Evolutionary conservation across 2,113 vertebrate species (phyloP).

Genomic region (Brienomyrus longianalis): DNA sequence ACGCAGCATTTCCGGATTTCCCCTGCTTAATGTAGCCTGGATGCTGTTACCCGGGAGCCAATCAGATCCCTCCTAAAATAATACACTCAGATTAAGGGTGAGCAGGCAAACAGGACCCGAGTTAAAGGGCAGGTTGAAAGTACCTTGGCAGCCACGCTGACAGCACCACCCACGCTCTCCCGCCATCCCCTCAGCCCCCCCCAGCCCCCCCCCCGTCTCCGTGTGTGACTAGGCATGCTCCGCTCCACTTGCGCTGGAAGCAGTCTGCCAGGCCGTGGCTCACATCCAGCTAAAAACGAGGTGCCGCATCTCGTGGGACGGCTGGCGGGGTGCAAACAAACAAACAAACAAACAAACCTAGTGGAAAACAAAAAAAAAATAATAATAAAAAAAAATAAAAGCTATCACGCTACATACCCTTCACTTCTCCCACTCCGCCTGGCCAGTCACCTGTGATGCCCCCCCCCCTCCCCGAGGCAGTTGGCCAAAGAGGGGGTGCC

Average conservation of each 20-base stretch:
- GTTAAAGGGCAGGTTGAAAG: background rate
- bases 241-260: background rate
- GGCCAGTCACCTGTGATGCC: constrained; percentile 33
- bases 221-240: background rate
- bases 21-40: background rate
- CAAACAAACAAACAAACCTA: constrained; percentile 5
- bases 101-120: background rate
- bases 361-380: background rate
- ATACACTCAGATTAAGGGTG: background rate
- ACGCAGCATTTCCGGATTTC: background rate
- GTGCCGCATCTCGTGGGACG: constrained; percentile 33
- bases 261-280: constrained; percentile 24
- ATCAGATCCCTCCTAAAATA: background rate
- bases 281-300: constrained; percentile 28
- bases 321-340: constrained; percentile 21
- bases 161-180: background rate
- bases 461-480: constrained; percentile 26
- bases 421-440: constrained; percentile 2
- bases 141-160: background rate
- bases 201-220: background rate
- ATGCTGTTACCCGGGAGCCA: background rate
- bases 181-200: background rate
- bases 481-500: constrained; percentile 36
- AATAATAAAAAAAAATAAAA: background rate
- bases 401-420: background rate